Evolutionary conservation across 2,113 vertebrate genomes (phyloP).

Genomic region (Phrynosoma blainvillii): DNA sequence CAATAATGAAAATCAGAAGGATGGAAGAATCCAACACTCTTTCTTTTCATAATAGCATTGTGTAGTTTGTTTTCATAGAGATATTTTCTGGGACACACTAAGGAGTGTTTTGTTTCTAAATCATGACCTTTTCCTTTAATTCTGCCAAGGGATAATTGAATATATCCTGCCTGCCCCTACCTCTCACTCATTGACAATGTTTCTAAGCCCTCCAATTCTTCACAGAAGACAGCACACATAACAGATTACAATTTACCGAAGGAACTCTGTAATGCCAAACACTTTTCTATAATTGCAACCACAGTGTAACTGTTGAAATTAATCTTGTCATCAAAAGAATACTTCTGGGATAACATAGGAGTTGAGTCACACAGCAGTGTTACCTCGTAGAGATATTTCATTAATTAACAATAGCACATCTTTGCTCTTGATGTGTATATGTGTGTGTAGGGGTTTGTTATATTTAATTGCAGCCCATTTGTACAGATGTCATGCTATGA

Average conservation of each 20-base stretch:
- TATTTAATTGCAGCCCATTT: slow-evolving; percentile 53
- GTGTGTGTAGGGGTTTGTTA: slow-evolving; percentile 11
- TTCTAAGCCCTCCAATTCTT: neutral
- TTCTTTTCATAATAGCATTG: neutral
- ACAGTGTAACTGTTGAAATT: slow-evolving; percentile 40
- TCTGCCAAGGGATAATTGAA: neutral
- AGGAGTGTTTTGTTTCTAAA: neutral
- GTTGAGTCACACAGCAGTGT: slow-evolving; percentile 22
- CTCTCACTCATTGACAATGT: neutral
- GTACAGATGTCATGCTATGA: slow-evolving; percentile 2
- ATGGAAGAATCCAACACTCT: neutral
- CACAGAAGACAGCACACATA: neutral
- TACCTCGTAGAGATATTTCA: slow-evolving; percentile 37
- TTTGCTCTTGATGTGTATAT: slow-evolving; percentile 51
- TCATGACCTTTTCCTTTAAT: fast-evolving
- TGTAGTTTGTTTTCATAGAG: neutral
- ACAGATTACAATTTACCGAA: neutral
- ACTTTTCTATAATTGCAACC: slow-evolving; percentile 26
- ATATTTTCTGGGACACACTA: neutral
- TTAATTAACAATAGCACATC: slow-evolving; percentile 36
- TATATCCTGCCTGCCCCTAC: neutral
- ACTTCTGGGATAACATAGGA: slow-evolving; percentile 42
- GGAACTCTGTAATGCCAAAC: slow-evolving; percentile 1
- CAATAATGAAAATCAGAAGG: neutral
- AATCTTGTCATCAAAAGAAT: slow-evolving; percentile 36